phyloP scores from a whole-genome alignment of 2,888 invertebrate species.

The Chirona hameri region DNA sequence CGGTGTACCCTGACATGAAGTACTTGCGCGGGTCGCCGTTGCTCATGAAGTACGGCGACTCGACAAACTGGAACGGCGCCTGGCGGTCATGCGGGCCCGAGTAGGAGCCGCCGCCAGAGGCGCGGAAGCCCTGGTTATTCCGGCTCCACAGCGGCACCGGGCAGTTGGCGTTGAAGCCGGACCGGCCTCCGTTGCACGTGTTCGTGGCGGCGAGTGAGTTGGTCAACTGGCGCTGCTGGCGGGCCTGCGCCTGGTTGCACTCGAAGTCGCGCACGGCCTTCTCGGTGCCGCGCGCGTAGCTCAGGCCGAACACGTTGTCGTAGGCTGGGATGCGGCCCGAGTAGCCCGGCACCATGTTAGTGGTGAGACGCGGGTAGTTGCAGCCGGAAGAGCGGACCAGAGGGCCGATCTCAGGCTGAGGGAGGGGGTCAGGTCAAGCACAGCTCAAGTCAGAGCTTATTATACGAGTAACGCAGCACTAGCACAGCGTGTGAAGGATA shows the following conservation, averaged over 20 bases:
- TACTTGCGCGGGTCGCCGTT: conserved; percentile 60
- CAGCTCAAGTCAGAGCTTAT: too few species aligned
- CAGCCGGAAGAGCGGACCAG: neutral
- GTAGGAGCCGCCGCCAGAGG: conserved; percentile 61
- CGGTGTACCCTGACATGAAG: conserved; percentile 60
- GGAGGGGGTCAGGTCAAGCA: neutral
- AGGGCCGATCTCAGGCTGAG: neutral
- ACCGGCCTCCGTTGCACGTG: neutral
- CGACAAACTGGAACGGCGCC: conserved; percentile 49
- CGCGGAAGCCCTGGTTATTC: conserved; percentile 54
- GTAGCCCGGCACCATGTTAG: conserved; percentile 33
- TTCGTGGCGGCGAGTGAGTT: neutral
- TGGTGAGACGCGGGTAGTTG: conserved; percentile 5
- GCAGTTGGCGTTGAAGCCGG: neutral
- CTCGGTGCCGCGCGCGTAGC: conserved; percentile 66
- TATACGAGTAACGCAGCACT: too few species aligned
- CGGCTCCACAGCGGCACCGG: conserved; percentile 22
- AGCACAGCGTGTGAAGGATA: too few species aligned
- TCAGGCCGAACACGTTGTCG: conserved; percentile 64
- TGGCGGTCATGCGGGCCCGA: conserved; percentile 60
- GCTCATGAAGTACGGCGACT: conserved; percentile 64
- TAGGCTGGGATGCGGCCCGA: conserved; percentile 65
- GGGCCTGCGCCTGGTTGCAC: conserved; percentile 56
- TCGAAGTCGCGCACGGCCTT: conserved; percentile 71
- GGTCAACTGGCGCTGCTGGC: conserved; percentile 52